Percentiles rank a stretch among this genome's conserved stretches.
These are phyloP conservation scores for Amiota communis DNA, from an alignment of 2,888 invertebrate genomes.

Conservation along the genomic window DNA sequence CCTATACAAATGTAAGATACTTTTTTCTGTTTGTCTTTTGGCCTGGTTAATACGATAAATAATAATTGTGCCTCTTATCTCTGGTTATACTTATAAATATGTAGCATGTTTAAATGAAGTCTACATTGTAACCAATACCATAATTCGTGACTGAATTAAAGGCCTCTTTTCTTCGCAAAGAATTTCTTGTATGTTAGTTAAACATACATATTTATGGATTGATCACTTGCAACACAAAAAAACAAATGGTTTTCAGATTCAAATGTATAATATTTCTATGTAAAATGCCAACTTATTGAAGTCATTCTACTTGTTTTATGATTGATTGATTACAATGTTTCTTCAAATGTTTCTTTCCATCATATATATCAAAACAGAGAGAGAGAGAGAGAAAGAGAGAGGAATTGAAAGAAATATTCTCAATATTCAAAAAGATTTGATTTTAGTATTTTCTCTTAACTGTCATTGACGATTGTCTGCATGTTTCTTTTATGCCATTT, in stretches of 20 bases:
- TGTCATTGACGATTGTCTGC: conserved; percentile 15
- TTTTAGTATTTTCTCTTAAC: conserved; percentile 13
- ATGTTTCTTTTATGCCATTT: conserved; percentile 61
- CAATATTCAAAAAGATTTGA: conserved; percentile 17
- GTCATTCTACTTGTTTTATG: conserved; percentile 10
- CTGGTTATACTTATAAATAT: too few species aligned
- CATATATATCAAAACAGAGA: too few species aligned
- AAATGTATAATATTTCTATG: too few species aligned
- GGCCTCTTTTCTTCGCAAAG: too few species aligned
- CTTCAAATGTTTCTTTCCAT: too few species aligned
- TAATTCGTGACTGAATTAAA: too few species aligned
- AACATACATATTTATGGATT: too few species aligned
- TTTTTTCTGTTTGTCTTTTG: neutral
- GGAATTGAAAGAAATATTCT: conserved; percentile 5
- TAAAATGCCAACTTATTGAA: neutral
- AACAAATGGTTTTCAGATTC: too few species aligned
- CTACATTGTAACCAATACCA: too few species aligned
- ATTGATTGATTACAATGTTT: conserved; percentile 33
- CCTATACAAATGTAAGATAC: neutral
- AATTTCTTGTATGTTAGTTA: too few species aligned
- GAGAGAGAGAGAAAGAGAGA: neutral
- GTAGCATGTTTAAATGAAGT: too few species aligned
- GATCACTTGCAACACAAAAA: too few species aligned
- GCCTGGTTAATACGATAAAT: conserved; percentile 21
- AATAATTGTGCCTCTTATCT: conserved; percentile 17